Percentiles rank a stretch among this genome's conserved stretches.
phyloP scores from a whole-genome alignment of 2,888 invertebrate genomes.

The Acanthosepion pharaonis region DNA sequence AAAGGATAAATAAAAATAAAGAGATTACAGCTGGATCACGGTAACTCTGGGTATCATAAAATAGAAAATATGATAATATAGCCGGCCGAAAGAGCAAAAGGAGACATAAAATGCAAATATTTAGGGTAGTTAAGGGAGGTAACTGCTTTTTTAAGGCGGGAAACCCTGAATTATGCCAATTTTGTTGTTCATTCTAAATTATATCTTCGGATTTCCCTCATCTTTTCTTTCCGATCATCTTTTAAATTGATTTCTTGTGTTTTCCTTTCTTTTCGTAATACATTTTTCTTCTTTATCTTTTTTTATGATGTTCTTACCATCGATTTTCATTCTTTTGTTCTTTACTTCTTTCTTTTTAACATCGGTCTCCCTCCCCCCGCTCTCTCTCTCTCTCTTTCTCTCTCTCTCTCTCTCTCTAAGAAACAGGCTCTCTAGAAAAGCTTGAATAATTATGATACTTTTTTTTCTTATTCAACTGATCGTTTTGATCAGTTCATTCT shows the following conservation, averaged over 20 bases:
- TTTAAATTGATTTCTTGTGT: background rate
- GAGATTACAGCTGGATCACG: background rate
- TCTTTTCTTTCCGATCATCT: background rate
- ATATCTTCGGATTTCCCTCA: background rate
- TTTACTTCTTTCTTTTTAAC: no score
- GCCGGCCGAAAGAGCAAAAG: background rate
- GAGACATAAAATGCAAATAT: background rate
- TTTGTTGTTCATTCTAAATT: conserved; percentile 5
- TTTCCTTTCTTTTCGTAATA: background rate
- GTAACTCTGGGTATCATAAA: background rate
- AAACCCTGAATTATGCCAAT: background rate
- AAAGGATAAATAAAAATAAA: background rate
- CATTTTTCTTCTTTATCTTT: background rate
- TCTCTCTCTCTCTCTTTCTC: no score
- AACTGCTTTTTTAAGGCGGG: background rate
- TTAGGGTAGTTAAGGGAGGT: background rate
- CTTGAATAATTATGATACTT: no score
- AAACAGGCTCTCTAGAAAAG: no score
- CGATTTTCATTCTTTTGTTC: background rate
- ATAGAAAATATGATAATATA: background rate
- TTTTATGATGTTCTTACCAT: background rate
- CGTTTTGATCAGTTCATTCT: no score
- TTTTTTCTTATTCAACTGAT: no score
- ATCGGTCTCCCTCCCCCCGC: no score
- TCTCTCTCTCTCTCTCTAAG: no score